Evolutionary conservation across 2,113 vertebrate genomes (phyloP).

Genomic region (Dasyurus viverrinus): DNA sequence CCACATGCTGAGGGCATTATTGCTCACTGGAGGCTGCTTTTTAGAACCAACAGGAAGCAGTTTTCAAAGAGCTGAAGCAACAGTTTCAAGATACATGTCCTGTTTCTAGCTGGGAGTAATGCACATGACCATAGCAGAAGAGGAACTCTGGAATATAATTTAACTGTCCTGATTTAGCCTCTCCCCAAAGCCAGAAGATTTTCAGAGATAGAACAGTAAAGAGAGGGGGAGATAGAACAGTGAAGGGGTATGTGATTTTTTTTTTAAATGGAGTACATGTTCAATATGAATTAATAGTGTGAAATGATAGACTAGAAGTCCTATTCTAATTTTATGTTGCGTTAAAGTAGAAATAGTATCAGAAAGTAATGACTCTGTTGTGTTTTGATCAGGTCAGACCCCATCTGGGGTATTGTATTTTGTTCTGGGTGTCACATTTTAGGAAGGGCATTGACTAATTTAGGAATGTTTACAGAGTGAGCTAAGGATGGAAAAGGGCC

Average conservation of each 20-base stretch:
- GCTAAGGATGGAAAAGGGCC: background rate
- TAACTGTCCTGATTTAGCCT: background rate
- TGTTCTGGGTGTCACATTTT: background rate
- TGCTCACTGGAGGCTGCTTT: constrained; percentile 35
- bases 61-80: constrained; percentile 41
- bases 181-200: background rate
- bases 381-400: background rate
- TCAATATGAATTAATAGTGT: background rate
- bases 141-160: constrained; percentile 4
- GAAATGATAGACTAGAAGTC: background rate
- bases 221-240: background rate
- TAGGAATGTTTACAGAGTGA: background rate
- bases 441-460: background rate
- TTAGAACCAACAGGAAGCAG: constrained; percentile 52
- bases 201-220: background rate
- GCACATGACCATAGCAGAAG: background rate
- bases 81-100: background rate
- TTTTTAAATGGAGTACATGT: background rate
- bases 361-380: background rate
- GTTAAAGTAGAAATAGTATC: background rate
- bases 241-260: background rate
- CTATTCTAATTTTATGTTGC: background rate
- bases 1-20: background rate
- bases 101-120: background rate
- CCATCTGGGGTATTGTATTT: background rate